Conservation (phyloP, 1,140 invertebrate species). For the Araneus ventricosus region DNA sequence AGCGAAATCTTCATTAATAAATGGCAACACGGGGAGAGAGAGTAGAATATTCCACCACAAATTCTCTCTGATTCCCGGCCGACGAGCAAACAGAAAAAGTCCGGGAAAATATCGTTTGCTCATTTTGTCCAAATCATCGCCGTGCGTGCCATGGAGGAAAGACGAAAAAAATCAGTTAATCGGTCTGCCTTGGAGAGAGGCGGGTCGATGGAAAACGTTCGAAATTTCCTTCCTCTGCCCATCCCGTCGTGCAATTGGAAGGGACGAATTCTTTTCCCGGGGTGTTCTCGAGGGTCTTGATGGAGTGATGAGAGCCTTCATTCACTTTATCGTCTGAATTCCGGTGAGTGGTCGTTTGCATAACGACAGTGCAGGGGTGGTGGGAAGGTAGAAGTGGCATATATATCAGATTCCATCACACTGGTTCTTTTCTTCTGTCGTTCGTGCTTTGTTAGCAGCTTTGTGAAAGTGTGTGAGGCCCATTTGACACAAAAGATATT, state of each 20-base stretch:
- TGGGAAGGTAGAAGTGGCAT: background rate
- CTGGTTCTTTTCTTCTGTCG: background rate
- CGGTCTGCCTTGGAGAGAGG: background rate
- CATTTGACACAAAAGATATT: too few species aligned
- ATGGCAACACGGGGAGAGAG: background rate
- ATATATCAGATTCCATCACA: background rate
- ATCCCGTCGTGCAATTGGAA: background rate
- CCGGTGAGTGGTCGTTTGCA: conserved; percentile 1
- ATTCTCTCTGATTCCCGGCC: background rate
- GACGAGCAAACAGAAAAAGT: background rate
- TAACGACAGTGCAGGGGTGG: background rate
- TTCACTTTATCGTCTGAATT: conserved; percentile 2
- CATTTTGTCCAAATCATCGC: background rate
- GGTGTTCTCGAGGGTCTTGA: conserved; percentile 36
- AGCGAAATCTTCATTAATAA: background rate
- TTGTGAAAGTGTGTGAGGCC: background rate
- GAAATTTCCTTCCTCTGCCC: background rate
- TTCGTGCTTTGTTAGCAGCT: background rate
- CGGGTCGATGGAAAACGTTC: conserved; percentile 2
- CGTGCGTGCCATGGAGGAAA: background rate
- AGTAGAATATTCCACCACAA: background rate
- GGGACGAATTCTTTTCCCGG: conserved; percentile 13
- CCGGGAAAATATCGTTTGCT: background rate
- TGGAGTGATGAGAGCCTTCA: conserved; percentile 14
- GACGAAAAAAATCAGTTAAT: background rate